These are phyloP conservation scores for Drosophila quadrilineata DNA, from an alignment of 1,140 invertebrate genomes.

Conservation along the genomic window DNA sequence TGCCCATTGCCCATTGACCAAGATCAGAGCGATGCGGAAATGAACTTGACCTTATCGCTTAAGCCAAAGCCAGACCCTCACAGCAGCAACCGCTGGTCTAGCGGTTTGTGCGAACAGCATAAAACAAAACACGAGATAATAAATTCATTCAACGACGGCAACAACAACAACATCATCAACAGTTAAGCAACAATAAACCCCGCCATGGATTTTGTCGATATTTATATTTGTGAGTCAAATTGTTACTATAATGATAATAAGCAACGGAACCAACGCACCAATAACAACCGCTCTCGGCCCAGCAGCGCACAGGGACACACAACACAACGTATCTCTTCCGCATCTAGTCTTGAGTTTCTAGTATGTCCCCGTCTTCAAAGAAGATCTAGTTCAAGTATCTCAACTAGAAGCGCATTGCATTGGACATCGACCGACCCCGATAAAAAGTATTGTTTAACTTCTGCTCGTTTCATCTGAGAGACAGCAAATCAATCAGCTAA, in stretches of 20 bases:
- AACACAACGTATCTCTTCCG: conserved; percentile 44
- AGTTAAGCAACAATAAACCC: no score
- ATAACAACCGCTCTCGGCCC: conserved; percentile 13
- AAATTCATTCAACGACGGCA: conserved; percentile 43
- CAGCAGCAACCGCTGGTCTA: conserved; percentile 3
- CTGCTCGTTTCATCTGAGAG: neutral
- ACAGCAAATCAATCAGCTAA: conserved; percentile 19
- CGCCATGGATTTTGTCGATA: conserved; percentile 42
- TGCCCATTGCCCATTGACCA: conserved; percentile 5
- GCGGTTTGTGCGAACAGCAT: conserved; percentile 36
- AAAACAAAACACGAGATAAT: conserved; percentile 60
- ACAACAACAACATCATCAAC: conserved; percentile 26
- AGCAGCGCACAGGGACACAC: neutral
- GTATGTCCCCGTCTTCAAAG: conserved; percentile 31
- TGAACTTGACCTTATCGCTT: conserved; percentile 75
- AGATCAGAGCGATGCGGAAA: conserved; percentile 56
- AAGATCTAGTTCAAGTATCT: conserved; percentile 65
- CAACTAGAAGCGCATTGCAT: conserved; percentile 34
- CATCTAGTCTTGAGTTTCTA: no score
- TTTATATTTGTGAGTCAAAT: conserved; percentile 74
- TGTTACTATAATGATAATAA: conserved; percentile 59
- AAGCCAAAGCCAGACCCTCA: conserved; percentile 23
- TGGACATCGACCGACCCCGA: conserved; percentile 24
- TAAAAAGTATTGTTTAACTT: neutral
- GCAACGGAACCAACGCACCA: conserved; percentile 58